Base-by-base conservation (phyloP, 2,797 vertebrate species). In the Tokudaia tokunoshimensis region DNA sequence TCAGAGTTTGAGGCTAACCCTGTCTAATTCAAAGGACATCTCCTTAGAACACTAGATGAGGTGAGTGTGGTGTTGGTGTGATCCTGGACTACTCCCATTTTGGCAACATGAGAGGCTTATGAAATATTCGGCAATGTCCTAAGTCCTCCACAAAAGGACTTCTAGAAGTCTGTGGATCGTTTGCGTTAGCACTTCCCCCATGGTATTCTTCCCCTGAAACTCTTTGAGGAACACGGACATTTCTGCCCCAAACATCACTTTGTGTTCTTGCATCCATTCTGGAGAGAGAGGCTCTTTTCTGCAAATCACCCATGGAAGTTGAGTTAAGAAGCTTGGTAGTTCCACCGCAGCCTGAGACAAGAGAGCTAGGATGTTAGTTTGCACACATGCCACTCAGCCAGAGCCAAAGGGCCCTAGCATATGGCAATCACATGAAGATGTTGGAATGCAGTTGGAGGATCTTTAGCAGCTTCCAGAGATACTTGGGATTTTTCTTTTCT, bases 381-480 rank as follows among this genome's bases (percentile, higher is more conserved):
- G 44, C 11, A 44, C 10, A 78, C 9, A 31, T 44, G 52, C 17
- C 79, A 67, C 15, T 65, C 5, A 24, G n/a, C 50, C 20, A 52
- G 85, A 37, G 22, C 29, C 17, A 1, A 41, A 52, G 50, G 26
- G n/a, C 0, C 57, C 96, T 76, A 87, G 95, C 84, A 31, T 13
- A 15, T 31, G 91, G 63, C 15, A 91, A 24, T 95, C 65, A 86
- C 50, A 84, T 79, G 96, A 94, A 91, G 92, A 96, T 97, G 88
- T 84, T 91, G 67, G 61, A 0, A 2, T 47, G 96, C 94, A 96
- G 94, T 97, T 95, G n/a, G 20, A 61, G 70, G 94, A 91, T 97
- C 19, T 6, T 93, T 96, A 79, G 72, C 72, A 96, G 86, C 82
- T 94, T 96, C 96, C 95, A 96, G 96, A 97, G 92, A 72, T n/a